phyloP scores from a whole-genome alignment of 2,888 invertebrate genomes.

The Eumacrocentrus americanus region DNA sequence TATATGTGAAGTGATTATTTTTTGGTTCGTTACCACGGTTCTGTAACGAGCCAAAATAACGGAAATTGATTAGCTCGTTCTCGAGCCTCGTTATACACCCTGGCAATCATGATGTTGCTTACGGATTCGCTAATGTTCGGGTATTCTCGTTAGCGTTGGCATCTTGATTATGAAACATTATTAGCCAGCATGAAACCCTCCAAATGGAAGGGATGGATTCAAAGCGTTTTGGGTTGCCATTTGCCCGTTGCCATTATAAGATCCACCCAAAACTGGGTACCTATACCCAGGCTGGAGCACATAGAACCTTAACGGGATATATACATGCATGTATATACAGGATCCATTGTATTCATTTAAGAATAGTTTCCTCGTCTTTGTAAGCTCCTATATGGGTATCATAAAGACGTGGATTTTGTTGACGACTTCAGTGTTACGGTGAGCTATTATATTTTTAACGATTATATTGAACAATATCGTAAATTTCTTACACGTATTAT shows the following conservation, averaged over 20 bases:
- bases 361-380: neutral
- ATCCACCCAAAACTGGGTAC: neutral
- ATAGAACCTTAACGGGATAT: too few relatives aligned
- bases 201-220: neutral
- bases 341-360: neutral
- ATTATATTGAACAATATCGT: neutral
- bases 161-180: constrained; percentile 35
- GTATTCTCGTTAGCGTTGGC: constrained; percentile 30
- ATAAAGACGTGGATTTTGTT: neutral
- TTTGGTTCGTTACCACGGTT: neutral
- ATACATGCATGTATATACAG: too few relatives aligned
- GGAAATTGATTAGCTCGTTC: neutral
- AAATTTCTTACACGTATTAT: neutral
- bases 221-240: neutral
- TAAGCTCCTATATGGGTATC: neutral
- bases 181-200: neutral
- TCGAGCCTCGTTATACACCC: constrained; percentile 1
- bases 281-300: too few relatives aligned
- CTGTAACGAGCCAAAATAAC: neutral
- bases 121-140: constrained; percentile 25
- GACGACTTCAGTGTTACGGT: neutral
- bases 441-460: neutral
- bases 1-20: too few relatives aligned
- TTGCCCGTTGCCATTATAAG: neutral
- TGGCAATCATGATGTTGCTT: neutral